These are phyloP conservation scores for Astyanax mexicanus DNA, from an alignment of 2,797 vertebrate species.

Conservation along the genomic window DNA sequence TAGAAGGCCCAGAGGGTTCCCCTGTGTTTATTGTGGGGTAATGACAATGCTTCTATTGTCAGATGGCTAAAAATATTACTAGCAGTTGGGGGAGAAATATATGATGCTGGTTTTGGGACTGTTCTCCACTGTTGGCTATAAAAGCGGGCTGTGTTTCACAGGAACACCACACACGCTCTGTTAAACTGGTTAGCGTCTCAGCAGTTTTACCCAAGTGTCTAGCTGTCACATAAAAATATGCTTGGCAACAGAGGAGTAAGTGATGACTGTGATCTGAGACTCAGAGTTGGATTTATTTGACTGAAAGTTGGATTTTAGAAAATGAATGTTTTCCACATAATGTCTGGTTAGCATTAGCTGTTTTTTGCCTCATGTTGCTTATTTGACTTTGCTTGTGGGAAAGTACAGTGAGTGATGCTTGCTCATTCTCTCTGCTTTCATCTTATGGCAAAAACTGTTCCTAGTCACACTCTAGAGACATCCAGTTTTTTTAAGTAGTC, in stretches of 20 bases:
- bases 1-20: no score
- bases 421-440: not conserved
- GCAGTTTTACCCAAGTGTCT: conserved; percentile 32
- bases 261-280: conserved; percentile 25
- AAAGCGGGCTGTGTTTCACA: conserved; percentile 36
- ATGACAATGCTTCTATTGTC: not conserved
- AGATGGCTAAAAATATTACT: not conserved
- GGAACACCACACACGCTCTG: conserved; percentile 45
- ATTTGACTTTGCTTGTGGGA: not conserved
- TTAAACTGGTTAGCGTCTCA: conserved; percentile 22
- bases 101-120: conserved; percentile 52
- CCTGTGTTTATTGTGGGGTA: not conserved
- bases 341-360: conserved; percentile 41
- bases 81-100: conserved; percentile 14
- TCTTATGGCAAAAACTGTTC: not conserved
- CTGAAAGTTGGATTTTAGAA: conserved; percentile 22
- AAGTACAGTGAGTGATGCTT: conserved; percentile 3
- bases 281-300: conserved; percentile 31
- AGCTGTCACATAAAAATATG: conserved; percentile 41
- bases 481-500: no score
- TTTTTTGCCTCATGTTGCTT: conserved; percentile 11
- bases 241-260: conserved; percentile 18
- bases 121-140: conserved; percentile 47
- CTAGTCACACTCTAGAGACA: not conserved
- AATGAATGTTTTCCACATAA: conserved; percentile 24